Evolutionary conservation across 2,888 invertebrate species (phyloP), one percentile per base, ranked within the genome.

Genomic region (Coronaproctus castanopsis): DNA sequence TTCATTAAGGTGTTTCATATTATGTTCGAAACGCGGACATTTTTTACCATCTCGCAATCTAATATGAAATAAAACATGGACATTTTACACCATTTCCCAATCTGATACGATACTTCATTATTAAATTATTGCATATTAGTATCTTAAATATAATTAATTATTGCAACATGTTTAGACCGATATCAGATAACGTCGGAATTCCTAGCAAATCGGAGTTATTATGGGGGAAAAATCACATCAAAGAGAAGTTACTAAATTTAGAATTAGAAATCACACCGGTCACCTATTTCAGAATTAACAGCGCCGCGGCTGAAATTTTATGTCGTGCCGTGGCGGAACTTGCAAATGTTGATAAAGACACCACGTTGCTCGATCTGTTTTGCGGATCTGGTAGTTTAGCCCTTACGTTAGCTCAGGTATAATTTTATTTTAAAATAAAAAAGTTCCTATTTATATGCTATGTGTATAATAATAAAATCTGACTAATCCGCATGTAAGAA

Each of bases 311-410:
- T 3, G 68, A 68, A 60, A 70, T 77, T 3, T 67, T 81, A n/a
- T 81, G 79, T 66, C 66, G 69, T 20, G 70, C 72, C 14, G 73
- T 80, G 21, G 73, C 70, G 22, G 73, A 76, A 51, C 57, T 74
- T 63, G 74, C 73, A 62, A 65, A 68, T 21, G 65, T 71, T 20
- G 68, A 69, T 52, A 59, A 63, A n/a, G 66, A 70, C 1, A 70
- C 72, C 1, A 71, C 74, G 1, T 67, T 82, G 2, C 68, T 80
- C 14, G 81, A 82, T 68, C 72, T 82, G 48, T 82, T 81, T 67
- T 81, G 80, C 69, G 81, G 81, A 10, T 80, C 80, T 19, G 81
- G 81, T 53, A 74, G 76, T 14, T 76, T 78, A 63, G 76, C 77
- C 2, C 66, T 76, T 24, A 72, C 71, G 57, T 65, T 77, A 52